Conservation (phyloP, 2,113 vertebrate species). For the Gobius niger region DNA sequence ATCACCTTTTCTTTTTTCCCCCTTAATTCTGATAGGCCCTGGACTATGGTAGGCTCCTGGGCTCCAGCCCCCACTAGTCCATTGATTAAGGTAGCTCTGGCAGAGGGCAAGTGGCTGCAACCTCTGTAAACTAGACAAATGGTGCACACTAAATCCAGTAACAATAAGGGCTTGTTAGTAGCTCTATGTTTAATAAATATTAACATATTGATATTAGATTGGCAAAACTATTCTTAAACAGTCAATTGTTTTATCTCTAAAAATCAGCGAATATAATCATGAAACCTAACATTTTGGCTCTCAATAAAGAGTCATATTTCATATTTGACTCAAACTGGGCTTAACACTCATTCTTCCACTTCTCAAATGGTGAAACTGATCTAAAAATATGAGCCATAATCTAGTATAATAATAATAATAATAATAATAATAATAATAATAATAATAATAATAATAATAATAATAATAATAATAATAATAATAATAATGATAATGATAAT, state of each 20-base stretch:
- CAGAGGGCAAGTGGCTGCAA: conserved; percentile 13
- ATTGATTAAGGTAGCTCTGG: no score
- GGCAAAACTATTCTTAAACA: conserved; percentile 11
- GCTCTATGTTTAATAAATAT: conserved; percentile 7
- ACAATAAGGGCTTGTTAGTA: conserved; percentile 46
- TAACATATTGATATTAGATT: conserved; percentile 14
- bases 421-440: no score
- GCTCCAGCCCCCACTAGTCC: no score
- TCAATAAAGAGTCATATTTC: not conserved
- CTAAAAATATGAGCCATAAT: no score
- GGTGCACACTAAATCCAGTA: conserved; percentile 39
- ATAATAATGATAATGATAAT: no score
- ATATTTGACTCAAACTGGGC: conserved; percentile 84
- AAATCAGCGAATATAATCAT: not conserved
- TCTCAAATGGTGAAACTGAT: not conserved
- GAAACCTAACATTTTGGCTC: not conserved
- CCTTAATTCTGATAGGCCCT: no score
- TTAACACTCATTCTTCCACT: conserved; percentile 37
- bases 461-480: no score
- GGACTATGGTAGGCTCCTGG: no score
- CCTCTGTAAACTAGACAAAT: conserved; percentile 11
- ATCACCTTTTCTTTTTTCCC: no score
- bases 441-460: no score
- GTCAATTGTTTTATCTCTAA: not conserved
- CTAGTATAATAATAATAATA: no score